Conservation (phyloP, 2,797 vertebrate genomes). For the Poecilia picta region DNA sequence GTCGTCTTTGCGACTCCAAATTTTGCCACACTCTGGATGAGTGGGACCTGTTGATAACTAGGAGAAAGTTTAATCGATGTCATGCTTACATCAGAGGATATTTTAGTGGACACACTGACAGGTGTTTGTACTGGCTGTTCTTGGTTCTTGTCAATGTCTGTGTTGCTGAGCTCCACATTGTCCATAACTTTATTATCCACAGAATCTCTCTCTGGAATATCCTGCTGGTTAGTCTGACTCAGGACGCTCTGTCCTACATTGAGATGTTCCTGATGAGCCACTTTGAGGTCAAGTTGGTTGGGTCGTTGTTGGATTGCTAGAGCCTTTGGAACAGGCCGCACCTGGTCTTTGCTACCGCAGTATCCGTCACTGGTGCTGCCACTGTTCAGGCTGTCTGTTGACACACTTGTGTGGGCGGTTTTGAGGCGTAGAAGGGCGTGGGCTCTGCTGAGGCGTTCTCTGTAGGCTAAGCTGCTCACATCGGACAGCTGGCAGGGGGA, state of each 20-base stretch:
- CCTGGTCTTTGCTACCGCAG: constrained; percentile 88
- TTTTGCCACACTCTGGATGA: constrained; percentile 84
- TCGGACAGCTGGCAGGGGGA: constrained; percentile 91
- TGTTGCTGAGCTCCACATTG: constrained; percentile 60
- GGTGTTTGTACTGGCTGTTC: constrained; percentile 69
- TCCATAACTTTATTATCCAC: constrained; percentile 73
- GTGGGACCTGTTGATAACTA: constrained; percentile 92
- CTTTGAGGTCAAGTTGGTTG: constrained; percentile 90
- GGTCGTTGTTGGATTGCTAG: constrained; percentile 85
- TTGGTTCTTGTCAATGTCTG: constrained; percentile 80
- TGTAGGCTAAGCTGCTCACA: constrained; percentile 77
- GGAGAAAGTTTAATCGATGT: constrained; percentile 94
- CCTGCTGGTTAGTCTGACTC: constrained; percentile 64
- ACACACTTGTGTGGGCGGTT: constrained; percentile 88
- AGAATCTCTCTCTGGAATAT: constrained; percentile 80
- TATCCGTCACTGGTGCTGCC: constrained; percentile 93
- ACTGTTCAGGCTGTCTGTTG: constrained; percentile 96
- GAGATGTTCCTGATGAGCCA: constrained; percentile 73
- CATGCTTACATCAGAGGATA: constrained; percentile 83
- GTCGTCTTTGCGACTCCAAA: constrained; percentile 68
- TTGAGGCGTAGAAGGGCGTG: constrained; percentile 89
- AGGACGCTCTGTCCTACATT: constrained; percentile 56
- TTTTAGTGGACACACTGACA: constrained; percentile 79
- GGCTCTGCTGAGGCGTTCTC: constrained; percentile 83
- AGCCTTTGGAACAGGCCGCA: constrained; percentile 79